A percentile compares a stretch with the other conserved stretches of the same genome.
Evolutionary conservation across 1,140 invertebrate species (phyloP).

Genomic region (Heterodera schachtii): DNA sequence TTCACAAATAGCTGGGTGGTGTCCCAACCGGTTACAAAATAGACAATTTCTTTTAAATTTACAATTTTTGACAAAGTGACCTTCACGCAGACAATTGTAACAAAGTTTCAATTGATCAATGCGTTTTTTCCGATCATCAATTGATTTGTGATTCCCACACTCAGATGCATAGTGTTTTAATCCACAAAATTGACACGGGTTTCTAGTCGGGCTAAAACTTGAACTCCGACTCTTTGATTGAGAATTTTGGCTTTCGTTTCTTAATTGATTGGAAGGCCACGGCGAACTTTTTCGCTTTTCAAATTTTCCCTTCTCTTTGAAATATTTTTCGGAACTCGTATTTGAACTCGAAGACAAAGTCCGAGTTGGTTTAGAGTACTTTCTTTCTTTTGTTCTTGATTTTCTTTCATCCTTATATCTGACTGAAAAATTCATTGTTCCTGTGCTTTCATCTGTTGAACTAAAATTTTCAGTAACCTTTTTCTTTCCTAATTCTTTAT

Average conservation of each 20-base stretch:
- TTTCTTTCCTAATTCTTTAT: too few relatives aligned
- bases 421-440: too few relatives aligned
- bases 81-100: background rate
- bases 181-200: constrained; percentile 7
- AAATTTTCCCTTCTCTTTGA: too few relatives aligned
- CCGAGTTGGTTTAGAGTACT: too few relatives aligned
- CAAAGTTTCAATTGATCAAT: background rate
- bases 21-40: background rate
- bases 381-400: too few relatives aligned
- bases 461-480: too few relatives aligned
- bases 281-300: background rate
- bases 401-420: too few relatives aligned
- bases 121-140: background rate
- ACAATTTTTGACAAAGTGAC: background rate
- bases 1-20: constrained; percentile 2
- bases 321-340: too few relatives aligned
- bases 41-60: background rate
- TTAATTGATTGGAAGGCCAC: too few relatives aligned
- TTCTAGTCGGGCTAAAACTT: background rate
- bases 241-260: background rate
- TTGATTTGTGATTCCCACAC: background rate
- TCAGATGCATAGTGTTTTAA: background rate
- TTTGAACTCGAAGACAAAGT: too few relatives aligned
- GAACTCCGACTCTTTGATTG: too few relatives aligned
- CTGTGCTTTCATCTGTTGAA: too few relatives aligned